A percentile compares a stretch with the other conserved stretches of the same genome.
phyloP scores from a whole-genome alignment of 2,113 vertebrate genomes.

The Phalacrocorax aristotelis region DNA sequence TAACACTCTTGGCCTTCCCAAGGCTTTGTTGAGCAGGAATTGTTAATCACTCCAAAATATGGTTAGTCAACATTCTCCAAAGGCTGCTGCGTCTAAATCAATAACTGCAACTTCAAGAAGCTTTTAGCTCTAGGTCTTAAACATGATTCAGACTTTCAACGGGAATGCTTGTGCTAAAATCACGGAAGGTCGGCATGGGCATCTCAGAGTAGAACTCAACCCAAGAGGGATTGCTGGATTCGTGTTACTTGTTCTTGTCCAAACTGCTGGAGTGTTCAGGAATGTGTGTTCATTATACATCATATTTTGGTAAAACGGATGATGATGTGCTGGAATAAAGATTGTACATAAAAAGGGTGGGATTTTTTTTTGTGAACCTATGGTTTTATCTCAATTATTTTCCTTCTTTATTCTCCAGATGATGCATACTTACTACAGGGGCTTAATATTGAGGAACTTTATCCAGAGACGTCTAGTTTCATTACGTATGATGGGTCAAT shows the following conservation, averaged over 20 bases:
- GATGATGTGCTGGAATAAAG: background rate
- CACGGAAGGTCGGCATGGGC: background rate
- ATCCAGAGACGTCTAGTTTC: conserved; percentile 96
- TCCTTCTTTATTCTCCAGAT: conserved; percentile 75
- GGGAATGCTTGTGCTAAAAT: background rate
- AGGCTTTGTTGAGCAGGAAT: background rate
- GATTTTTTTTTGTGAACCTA: background rate
- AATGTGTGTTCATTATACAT: background rate
- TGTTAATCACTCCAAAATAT: background rate
- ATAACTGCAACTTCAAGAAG: background rate
- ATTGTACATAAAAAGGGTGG: background rate
- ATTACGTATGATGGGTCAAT: conserved; percentile 98
- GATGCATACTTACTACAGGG: conserved; percentile 96
- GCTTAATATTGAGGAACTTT: conserved; percentile 96
- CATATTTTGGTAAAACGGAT: background rate
- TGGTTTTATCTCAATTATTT: background rate
- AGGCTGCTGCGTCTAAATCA: background rate
- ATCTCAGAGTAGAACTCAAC: background rate
- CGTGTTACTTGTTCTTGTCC: background rate
- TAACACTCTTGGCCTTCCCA: background rate
- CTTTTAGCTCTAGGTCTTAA: background rate
- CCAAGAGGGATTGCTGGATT: background rate
- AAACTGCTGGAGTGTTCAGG: background rate
- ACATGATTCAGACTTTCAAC: background rate
- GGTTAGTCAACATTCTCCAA: background rate